Conservation (phyloP, 2,888 invertebrate species). For the Rhagophthalmus giganteus region DNA sequence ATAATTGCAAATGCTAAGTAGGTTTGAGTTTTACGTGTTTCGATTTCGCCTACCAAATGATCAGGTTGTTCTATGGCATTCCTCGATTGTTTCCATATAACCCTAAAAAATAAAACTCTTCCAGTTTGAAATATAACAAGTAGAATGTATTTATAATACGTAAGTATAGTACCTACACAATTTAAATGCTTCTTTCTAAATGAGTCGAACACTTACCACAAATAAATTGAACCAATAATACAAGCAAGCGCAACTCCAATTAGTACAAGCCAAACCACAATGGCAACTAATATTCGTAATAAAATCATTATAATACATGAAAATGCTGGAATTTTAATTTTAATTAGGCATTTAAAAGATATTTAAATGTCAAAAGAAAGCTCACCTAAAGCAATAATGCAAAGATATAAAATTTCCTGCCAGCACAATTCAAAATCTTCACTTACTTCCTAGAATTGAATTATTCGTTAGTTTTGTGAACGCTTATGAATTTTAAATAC, state of each 20-base stretch:
- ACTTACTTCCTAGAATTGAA: conserved; percentile 59
- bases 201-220: conserved; percentile 59
- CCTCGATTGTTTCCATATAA: conserved; percentile 51
- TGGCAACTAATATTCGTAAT: conserved; percentile 62
- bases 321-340: conserved; percentile 54
- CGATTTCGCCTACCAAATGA: conserved; percentile 5
- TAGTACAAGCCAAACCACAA: conserved; percentile 66
- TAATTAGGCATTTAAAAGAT: conserved; percentile 5
- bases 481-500: too few species aligned
- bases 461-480: too few species aligned
- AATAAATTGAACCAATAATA: conserved; percentile 59
- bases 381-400: conserved; percentile 63
- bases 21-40: conserved; percentile 8
- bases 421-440: conserved; percentile 64
- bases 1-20: conserved; percentile 53
- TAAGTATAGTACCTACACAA: neutral
- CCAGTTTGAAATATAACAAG: too few species aligned
- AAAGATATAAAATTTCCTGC: conserved; percentile 63
- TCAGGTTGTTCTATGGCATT: conserved; percentile 1
- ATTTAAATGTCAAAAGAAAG: conserved; percentile 10
- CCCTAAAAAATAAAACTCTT: conserved; percentile 52
- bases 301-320: conserved; percentile 60
- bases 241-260: conserved; percentile 58
- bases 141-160: too few species aligned
- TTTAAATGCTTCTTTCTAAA: neutral